Percentiles rank a stretch among this genome's conserved stretches.
Evolutionary conservation across 2,797 vertebrate species (phyloP).

Genomic region (Discoglossus pictus): DNA sequence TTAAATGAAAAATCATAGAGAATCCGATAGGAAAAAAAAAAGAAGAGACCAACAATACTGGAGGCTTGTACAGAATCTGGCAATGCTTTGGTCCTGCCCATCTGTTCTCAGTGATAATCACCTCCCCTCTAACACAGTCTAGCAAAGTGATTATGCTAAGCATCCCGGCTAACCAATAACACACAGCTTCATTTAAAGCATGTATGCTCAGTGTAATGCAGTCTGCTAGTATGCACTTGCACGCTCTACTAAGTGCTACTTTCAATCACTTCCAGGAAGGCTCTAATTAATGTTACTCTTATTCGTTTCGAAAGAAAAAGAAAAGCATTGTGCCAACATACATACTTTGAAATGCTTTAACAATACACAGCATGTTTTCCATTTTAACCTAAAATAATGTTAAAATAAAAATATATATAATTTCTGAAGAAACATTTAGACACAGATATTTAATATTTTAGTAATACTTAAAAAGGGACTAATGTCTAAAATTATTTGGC

Average conservation of each 20-base stretch:
- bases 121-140: conserved; percentile 81
- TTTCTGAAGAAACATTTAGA: too few species aligned
- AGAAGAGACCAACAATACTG: conserved; percentile 62
- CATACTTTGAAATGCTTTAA: too few species aligned
- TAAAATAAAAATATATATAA: too few species aligned
- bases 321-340: too few species aligned
- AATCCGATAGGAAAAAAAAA: conserved; percentile 60
- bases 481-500: too few species aligned
- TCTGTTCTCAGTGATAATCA: conserved; percentile 87
- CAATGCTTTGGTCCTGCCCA: conserved; percentile 78
- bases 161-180: conserved; percentile 81
- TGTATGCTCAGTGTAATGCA: conserved; percentile 66
- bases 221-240: conserved; percentile 58
- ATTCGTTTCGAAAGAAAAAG: too few species aligned
- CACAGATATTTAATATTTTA: too few species aligned
- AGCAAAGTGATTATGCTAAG: conserved; percentile 85
- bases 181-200: conserved; percentile 70
- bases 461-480: too few species aligned
- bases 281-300: too few species aligned
- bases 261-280: neutral
- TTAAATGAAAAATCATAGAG: conserved; percentile 47
- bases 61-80: conserved; percentile 73
- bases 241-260: conserved; percentile 26
- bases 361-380: too few species aligned
- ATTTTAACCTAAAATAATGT: too few species aligned